These are phyloP conservation scores for Drosophila nigromelanica DNA, from an alignment of 1,140 invertebrate species.

Conservation along the genomic window DNA sequence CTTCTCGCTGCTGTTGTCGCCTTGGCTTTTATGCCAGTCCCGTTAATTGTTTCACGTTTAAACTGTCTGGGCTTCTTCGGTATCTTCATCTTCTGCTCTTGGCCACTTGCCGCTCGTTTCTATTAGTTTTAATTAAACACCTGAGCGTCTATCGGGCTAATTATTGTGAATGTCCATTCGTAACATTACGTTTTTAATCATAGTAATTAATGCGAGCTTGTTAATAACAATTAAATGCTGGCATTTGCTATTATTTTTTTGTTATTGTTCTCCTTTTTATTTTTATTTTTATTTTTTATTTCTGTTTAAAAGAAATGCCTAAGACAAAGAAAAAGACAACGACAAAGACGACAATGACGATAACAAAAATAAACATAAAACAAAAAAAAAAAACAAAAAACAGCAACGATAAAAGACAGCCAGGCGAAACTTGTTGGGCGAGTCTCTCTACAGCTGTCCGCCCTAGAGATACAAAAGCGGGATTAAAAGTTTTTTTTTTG, in stretches of 20 bases:
- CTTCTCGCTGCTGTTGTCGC: conserved; percentile 31
- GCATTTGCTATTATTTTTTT: conserved; percentile 23
- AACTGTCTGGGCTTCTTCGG: conserved; percentile 44
- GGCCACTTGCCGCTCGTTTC: conserved; percentile 29
- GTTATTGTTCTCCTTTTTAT: conserved; percentile 2
- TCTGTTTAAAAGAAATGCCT: conserved; percentile 46
- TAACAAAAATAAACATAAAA: conserved; percentile 64
- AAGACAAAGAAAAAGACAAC: conserved; percentile 34
- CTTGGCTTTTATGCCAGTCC: conserved; percentile 54
- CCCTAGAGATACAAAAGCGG: conserved; percentile 61
- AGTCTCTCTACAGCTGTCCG: conserved; percentile 20
- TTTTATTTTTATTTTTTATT: conserved; percentile 23
- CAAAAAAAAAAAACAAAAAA: conserved; percentile 16
- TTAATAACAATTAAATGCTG: conserved; percentile 79
- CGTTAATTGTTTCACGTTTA: conserved; percentile 79
- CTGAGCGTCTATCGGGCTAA: conserved; percentile 69
- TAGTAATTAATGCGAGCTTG: conserved; percentile 77
- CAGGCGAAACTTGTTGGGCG: conserved; percentile 34
- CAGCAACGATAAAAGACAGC: conserved; percentile 29
- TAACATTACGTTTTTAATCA: conserved; percentile 58
- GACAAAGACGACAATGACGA: conserved; percentile 44
- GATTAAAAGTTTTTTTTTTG: conserved; percentile 68
- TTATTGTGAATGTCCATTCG: conserved; percentile 64
- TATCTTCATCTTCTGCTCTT: conserved; percentile 21
- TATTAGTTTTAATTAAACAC: conserved; percentile 82